phyloP scores from a whole-genome alignment of 2,888 invertebrate species.

The Drosophila fungiperda region DNA sequence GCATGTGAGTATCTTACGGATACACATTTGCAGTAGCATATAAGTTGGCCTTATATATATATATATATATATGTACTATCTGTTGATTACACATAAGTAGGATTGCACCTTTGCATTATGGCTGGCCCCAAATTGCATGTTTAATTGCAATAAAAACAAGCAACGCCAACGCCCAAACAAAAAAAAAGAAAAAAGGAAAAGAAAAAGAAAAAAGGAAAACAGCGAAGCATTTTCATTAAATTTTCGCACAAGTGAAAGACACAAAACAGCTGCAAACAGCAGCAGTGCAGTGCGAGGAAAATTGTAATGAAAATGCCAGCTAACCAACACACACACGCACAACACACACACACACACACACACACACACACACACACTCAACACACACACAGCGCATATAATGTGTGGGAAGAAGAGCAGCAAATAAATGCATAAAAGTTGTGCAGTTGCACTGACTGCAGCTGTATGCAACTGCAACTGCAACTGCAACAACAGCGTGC shows the following conservation, averaged over 20 bases:
- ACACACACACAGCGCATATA: neutral
- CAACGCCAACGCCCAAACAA: conserved; percentile 52
- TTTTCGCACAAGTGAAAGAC: conserved; percentile 72
- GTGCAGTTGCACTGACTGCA: conserved; percentile 8
- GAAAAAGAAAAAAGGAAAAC: conserved; percentile 23
- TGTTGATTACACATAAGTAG: conserved; percentile 40
- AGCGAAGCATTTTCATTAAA: conserved; percentile 67
- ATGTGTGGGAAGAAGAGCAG: conserved; percentile 1
- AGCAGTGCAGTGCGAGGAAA: conserved; percentile 35
- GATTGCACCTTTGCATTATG: conserved; percentile 64
- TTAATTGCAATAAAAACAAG: conserved; percentile 76
- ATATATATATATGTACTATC: conserved; percentile 8
- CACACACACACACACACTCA: conserved; percentile 7
- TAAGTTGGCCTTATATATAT: neutral
- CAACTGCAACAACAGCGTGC: conserved; percentile 9
- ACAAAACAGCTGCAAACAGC: conserved; percentile 68
- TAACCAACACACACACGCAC: conserved; percentile 22
- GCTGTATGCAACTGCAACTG: conserved; percentile 17
- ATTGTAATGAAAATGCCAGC: conserved; percentile 47
- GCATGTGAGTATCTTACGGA: conserved; percentile 16
- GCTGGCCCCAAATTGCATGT: conserved; percentile 75
- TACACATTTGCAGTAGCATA: neutral
- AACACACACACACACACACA: neutral
- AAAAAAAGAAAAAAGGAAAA: conserved; percentile 20
- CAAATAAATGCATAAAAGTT: conserved; percentile 22